Base-by-base conservation (phyloP, 2,113 vertebrate species). In the Siniperca chuatsi region DNA sequence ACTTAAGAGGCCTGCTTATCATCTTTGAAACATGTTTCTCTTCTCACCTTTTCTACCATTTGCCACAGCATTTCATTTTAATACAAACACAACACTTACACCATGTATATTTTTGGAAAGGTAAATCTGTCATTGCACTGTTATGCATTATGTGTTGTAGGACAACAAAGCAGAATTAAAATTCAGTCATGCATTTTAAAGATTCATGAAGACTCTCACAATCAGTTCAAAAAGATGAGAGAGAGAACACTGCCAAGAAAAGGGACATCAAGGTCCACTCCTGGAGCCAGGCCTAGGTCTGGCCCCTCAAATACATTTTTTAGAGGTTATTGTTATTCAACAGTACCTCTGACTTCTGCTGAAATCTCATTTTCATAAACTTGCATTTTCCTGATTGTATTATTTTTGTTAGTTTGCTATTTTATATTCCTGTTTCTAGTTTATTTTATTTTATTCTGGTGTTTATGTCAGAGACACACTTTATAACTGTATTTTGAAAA, bases 171-270 rank as follows among this genome's bases (percentile, higher is more conserved):
- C 42, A 55, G 54, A 79, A 55, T 81, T 72, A 50, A 62, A 85
- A 76, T 78, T 65, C 21, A 81, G 54, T 70, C 64, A 50, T 58
- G 73, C 11, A 23, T 72, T 85, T 89, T 57, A 90, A 84, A 77
- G 54, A 91, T 72, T 82, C 77, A 86, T 48, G 55, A 81, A 89
- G 72, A 78, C 20, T 42, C 29, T 37, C 4, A 10, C 66, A 71
- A 48, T 84, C 67, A 75, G 42, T 72, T 52, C 29, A 77, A 66
- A 44, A 81, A 87, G 76, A 88, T 90, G 50, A 85, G 58, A 86
- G 35, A 70, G 35, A 70, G 20, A 82, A 81, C 58, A 67, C 6
- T 50, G 50, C 48, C 23, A 65, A 69, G 75, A 58, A 78, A 69
- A 20, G 52, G 74, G 42, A 79, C 78, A 75, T 75, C 37, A 71